Conservation (phyloP, 2,797 vertebrate genomes). For the Mastacembelus armatus region DNA sequence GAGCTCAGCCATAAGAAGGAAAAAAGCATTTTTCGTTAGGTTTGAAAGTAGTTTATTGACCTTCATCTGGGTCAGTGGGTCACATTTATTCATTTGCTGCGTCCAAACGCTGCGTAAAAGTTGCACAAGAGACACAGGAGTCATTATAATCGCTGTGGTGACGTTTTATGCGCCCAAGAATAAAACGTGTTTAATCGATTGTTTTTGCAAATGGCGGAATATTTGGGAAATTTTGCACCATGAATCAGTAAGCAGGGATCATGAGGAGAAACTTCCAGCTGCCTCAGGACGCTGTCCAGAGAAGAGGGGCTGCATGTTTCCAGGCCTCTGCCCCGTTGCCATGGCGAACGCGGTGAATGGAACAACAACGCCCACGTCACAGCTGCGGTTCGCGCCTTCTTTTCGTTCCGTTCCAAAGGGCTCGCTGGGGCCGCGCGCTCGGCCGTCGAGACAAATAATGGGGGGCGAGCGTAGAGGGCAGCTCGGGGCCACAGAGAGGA, state of each 20-base stretch:
- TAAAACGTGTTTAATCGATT: background rate
- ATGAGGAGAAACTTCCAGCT: conserved; percentile 72
- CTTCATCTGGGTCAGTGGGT: conserved; percentile 56
- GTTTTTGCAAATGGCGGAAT: background rate
- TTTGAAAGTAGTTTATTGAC: conserved; percentile 9
- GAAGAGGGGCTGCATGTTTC: conserved; percentile 91
- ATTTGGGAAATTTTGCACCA: background rate
- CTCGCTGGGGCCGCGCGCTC: conserved; percentile 80
- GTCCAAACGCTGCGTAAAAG: conserved; percentile 68
- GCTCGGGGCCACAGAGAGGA: conserved; percentile 76
- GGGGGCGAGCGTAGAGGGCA: conserved; percentile 75
- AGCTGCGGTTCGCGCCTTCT: conserved; percentile 87
- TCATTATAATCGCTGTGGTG: background rate
- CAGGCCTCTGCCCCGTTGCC: conserved; percentile 92
- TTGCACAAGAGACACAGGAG: background rate
- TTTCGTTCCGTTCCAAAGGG: conserved; percentile 80
- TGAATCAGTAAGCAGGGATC: conserved; percentile 34
- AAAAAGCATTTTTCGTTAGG: background rate
- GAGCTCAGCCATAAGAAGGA: background rate
- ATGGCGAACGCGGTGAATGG: conserved; percentile 91
- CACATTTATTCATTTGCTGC: conserved; percentile 23
- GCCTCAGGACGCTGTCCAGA: conserved; percentile 87
- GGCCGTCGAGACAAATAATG: conserved; percentile 82
- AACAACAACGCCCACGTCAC: conserved; percentile 94
- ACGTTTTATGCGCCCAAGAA: background rate